Percentiles rank a stretch among this genome's conserved stretches.
Evolutionary conservation across 2,888 invertebrate genomes (phyloP).

Genomic region (Electrophaes corylata): DNA sequence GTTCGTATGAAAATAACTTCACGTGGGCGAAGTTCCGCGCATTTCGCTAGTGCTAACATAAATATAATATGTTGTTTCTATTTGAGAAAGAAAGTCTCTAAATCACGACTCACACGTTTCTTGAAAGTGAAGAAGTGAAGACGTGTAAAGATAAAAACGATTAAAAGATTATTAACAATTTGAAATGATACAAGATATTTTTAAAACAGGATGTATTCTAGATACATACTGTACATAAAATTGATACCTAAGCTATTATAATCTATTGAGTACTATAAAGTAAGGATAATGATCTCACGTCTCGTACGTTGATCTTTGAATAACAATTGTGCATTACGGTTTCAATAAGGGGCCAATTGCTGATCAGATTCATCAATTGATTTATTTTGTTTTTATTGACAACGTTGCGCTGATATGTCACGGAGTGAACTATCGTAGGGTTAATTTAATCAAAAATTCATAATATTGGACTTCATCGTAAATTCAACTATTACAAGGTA

Average conservation of each 20-base stretch:
- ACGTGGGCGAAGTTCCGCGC: too few species aligned
- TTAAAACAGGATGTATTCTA: slow-evolving; percentile 34
- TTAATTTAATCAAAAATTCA: slow-evolving; percentile 7
- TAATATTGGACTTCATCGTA: neutral
- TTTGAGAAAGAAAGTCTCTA: too few species aligned
- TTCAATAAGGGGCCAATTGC: slow-evolving; percentile 53
- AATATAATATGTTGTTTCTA: too few species aligned
- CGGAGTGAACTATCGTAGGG: neutral
- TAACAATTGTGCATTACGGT: slow-evolving; percentile 67
- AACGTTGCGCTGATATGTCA: slow-evolving; percentile 1
- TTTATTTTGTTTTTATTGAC: slow-evolving; percentile 22
- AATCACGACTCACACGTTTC: too few species aligned
- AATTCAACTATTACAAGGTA: too few species aligned
- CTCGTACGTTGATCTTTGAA: slow-evolving; percentile 60
- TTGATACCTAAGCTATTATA: slow-evolving; percentile 57
- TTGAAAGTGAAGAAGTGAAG: too few species aligned
- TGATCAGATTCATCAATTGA: slow-evolving; percentile 40
- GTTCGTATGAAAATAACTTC: too few species aligned
- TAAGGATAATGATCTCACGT: slow-evolving; percentile 70
- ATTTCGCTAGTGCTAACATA: too few species aligned
- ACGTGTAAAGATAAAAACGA: too few species aligned
- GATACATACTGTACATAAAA: slow-evolving; percentile 46
- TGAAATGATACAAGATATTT: neutral
- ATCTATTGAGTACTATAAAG: slow-evolving; percentile 26
- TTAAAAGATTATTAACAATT: too few species aligned